Percentiles rank a stretch among this genome's conserved stretches.
These are phyloP conservation scores for Nothocercus nigrocapillus DNA, from an alignment of 2,113 vertebrate species.

Conservation along the genomic window DNA sequence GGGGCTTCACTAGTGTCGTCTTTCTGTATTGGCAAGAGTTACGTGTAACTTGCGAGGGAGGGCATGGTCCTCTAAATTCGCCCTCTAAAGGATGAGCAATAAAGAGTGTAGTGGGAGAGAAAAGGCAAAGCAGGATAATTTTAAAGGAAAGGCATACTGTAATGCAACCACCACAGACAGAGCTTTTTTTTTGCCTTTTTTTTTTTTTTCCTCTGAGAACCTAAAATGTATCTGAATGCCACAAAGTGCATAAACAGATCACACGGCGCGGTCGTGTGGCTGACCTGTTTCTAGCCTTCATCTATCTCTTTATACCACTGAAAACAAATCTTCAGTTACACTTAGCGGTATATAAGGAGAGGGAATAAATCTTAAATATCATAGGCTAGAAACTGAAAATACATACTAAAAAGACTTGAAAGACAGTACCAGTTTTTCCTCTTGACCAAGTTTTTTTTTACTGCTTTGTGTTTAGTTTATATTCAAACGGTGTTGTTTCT, in stretches of 20 bases:
- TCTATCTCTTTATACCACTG: conserved; percentile 13
- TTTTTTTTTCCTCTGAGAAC: not conserved
- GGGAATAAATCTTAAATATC: conserved; percentile 33
- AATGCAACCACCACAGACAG: not conserved
- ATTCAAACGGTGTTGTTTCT: not conserved
- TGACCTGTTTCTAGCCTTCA: conserved; percentile 58
- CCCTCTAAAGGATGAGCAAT: not conserved
- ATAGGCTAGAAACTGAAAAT: conserved; percentile 24
- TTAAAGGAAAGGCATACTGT: not conserved
- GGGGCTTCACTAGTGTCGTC: not conserved
- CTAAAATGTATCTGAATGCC: not conserved
- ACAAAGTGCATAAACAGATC: conserved; percentile 25
- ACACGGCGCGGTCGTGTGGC: not conserved
- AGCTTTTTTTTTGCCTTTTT: not conserved
- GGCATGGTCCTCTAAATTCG: not conserved
- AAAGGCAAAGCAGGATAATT: not conserved
- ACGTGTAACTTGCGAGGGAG: not conserved
- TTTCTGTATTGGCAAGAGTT: not conserved
- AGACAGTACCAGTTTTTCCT: not conserved
- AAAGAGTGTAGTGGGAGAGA: rapidly evolving
- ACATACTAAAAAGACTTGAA: not conserved
- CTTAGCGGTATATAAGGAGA: conserved; percentile 2
- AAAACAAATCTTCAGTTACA: not conserved
- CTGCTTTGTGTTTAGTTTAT: not conserved
- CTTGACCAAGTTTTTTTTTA: not conserved